Evolutionary conservation across 2,888 invertebrate species (phyloP).

Genomic region (Drosophila robusta): DNA sequence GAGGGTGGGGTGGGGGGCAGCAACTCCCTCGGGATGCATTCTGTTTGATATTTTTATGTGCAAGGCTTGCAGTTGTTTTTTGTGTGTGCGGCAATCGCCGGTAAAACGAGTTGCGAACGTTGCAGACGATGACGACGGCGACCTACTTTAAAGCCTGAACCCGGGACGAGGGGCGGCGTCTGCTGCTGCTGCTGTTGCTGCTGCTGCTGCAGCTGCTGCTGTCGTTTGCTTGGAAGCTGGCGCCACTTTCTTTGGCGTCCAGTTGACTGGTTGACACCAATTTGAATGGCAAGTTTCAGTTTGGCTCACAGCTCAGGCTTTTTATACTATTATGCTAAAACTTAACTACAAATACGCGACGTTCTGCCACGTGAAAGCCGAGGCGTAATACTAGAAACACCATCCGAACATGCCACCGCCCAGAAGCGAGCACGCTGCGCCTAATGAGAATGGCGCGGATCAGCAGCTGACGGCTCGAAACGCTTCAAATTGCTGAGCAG

Average conservation of each 20-base stretch:
- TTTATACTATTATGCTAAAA: conserved; percentile 25
- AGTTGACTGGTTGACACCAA: conserved; percentile 78
- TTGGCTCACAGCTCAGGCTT: conserved; percentile 30
- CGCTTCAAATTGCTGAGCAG: conserved; percentile 14
- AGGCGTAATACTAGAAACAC: conserved; percentile 3
- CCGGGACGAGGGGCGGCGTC: conserved; percentile 32
- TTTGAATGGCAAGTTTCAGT: conserved; percentile 73
- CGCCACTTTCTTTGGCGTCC: conserved; percentile 80
- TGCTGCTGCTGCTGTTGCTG: conserved; percentile 19
- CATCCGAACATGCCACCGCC: neutral
- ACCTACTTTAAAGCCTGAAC: conserved; percentile 63
- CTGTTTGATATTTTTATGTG: conserved; percentile 51
- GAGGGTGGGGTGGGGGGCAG: neutral
- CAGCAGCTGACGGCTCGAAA: conserved; percentile 2
- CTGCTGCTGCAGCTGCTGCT: conserved; percentile 24
- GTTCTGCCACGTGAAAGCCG: conserved; percentile 16
- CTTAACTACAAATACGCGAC: conserved; percentile 10
- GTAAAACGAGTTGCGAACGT: conserved; percentile 66
- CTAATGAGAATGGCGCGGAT: conserved; percentile 2
- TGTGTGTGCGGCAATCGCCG: conserved; percentile 46
- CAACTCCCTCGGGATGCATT: conserved; percentile 59
- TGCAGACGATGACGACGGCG: conserved; percentile 50
- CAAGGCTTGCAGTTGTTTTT: conserved; percentile 25
- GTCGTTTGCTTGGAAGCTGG: conserved; percentile 46
- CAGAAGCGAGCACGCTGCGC: too few species aligned